phyloP scores from a whole-genome alignment of 2,888 invertebrate genomes.

The Mythimna lalbum region DNA sequence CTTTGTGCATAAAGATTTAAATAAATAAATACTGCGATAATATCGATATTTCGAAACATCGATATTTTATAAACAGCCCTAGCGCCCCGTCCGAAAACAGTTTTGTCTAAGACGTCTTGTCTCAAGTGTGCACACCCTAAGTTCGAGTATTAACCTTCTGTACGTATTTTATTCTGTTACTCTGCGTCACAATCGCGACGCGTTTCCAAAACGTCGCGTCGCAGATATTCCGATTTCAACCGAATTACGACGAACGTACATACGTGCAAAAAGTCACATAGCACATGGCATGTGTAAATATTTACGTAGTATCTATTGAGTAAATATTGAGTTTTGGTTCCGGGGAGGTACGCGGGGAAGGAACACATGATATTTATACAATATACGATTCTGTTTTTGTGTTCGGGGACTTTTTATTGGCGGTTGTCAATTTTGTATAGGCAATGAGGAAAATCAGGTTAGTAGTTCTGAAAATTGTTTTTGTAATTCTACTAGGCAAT shows the following conservation, averaged over 20 bases:
- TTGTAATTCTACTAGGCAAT: not conserved
- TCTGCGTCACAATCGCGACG: not conserved
- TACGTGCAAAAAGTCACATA: conserved; percentile 28
- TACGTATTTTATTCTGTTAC: not conserved
- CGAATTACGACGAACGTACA: conserved; percentile 2
- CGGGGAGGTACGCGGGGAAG: conserved; percentile 22
- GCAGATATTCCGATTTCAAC: not conserved
- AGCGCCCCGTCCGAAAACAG: too few species aligned
- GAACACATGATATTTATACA: not conserved
- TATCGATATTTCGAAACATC: too few species aligned
- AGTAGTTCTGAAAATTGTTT: not conserved
- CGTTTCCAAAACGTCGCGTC: too few species aligned
- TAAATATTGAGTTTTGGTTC: conserved; percentile 18
- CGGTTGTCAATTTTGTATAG: not conserved
- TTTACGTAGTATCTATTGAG: conserved; percentile 5
- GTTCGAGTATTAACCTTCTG: not conserved
- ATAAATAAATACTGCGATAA: too few species aligned
- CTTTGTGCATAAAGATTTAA: too few species aligned
- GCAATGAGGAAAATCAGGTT: not conserved
- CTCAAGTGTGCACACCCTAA: too few species aligned
- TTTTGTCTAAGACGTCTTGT: too few species aligned
- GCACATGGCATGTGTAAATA: conserved; percentile 1
- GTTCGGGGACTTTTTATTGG: conserved; percentile 4
- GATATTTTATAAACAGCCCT: too few species aligned
- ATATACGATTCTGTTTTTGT: not conserved